Evolutionary conservation across 2,888 invertebrate genomes (phyloP), one percentile per base, ranked within the genome.

Genomic region (Mesorhabditis belari): DNA sequence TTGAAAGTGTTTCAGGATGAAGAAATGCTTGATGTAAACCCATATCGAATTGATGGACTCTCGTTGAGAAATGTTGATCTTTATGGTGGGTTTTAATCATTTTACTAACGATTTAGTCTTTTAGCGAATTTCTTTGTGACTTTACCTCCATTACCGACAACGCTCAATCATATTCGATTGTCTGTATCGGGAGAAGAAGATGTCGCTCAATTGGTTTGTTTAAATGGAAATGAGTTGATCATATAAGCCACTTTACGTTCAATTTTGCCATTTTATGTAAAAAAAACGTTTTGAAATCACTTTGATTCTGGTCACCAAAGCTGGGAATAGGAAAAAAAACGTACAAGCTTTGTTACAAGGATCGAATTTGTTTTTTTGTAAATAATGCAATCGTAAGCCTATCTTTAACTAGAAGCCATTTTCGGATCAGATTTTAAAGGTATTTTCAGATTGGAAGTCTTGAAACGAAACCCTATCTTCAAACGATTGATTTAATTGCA

Each of bases 111-210:
- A n/a, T n/a, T n/a, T 49, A 25, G n/a, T 9, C 19, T 26, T 24
- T 66, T 66, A 69, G 75, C 74, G 29, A 80, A 80, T 63, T 80
- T 70, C 60, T 80, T 80, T 60, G 57, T 64, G 19, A 52, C 62
- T 6, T 64, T 79, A 12, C 80, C 80, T 4, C 54, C 58, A 5
- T 67, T 80, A 6, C 80, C 80, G 0, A 63, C 64, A 5, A 76
- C 73, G 2, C 67, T 80, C 12, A 65, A 65, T 25, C 69, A 71
- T 2, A 65, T 80, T 19, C 69, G 80, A 19, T 64, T 80, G 2
- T 79, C 77, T 0, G 75, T 77, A 5, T 70, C 69, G 2, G 79
- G 79, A n/a, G 71, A 74, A 6, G 78, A 77, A 56, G 65, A 80
- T 52, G 67, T 70, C 2, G 55, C 64, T 4, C 69, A 72, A 49